These are phyloP conservation scores for Eupithecia pulchellata DNA, from an alignment of 2,888 invertebrate species.

Conservation along the genomic window DNA sequence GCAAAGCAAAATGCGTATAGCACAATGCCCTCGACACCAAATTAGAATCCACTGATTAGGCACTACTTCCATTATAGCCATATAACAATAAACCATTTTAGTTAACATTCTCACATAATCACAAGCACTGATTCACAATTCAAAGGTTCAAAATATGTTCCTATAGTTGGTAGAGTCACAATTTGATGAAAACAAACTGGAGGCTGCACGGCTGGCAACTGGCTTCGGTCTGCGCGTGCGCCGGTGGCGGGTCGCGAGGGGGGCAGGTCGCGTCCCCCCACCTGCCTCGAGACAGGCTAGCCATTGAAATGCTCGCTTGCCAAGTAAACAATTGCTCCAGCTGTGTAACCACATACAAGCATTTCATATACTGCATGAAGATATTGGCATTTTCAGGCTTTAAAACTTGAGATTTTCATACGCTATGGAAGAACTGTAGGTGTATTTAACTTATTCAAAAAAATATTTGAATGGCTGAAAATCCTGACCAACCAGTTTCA, in stretches of 20 bases:
- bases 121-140: conserved; percentile 49
- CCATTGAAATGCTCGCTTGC: conserved; percentile 67
- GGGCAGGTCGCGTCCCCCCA: conserved; percentile 67
- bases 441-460: background rate
- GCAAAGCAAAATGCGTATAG: conserved; percentile 61
- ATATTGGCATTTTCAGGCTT: background rate
- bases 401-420: conserved; percentile 11
- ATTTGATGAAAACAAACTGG: conserved; percentile 76
- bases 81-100: conserved; percentile 38
- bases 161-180: conserved; percentile 24
- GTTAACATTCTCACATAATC: conserved; percentile 47
- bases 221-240: conserved; percentile 79
- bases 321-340: conserved; percentile 75
- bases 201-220: conserved; percentile 83
- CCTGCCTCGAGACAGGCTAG: conserved; percentile 58
- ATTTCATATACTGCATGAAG: conserved; percentile 3
- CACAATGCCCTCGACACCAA: conserved; percentile 57
- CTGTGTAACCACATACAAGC: conserved; percentile 60
- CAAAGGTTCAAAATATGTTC: conserved; percentile 20
- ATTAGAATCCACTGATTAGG: conserved; percentile 46
- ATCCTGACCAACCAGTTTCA: background rate
- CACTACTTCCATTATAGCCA: conserved; percentile 39
- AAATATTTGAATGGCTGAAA: background rate
- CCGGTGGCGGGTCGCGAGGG: conserved; percentile 58
- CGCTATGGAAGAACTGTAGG: background rate